A percentile compares a stretch with the other conserved stretches of the same genome.
Evolutionary conservation across 2,888 invertebrate species (phyloP).

Genomic region (Adelphocoris suturalis): DNA sequence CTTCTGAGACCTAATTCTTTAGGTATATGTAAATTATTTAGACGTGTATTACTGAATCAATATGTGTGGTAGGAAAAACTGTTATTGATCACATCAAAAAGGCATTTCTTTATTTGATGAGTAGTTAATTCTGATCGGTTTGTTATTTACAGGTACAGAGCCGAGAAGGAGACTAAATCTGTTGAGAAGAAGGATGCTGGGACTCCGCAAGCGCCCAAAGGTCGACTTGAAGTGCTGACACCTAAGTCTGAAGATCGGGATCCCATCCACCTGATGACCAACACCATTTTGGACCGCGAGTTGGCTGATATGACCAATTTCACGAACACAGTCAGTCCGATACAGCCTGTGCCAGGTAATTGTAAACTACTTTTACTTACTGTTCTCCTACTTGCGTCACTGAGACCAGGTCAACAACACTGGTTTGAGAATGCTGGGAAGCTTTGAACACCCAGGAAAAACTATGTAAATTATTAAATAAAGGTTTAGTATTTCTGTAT

Average conservation of each 20-base stretch:
- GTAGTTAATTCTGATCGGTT: no score
- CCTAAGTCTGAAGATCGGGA: conserved; percentile 69
- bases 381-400: not conserved
- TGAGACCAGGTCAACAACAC: no score
- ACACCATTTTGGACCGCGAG: conserved; percentile 67
- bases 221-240: conserved; percentile 59
- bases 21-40: no score
- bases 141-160: conserved; percentile 66
- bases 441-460: no score
- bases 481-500: no score
- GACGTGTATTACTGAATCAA: no score
- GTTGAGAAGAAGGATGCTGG: conserved; percentile 73
- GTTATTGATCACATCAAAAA: no score
- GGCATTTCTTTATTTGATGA: no score
- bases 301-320: conserved; percentile 72
- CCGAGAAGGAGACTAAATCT: conserved; percentile 74
- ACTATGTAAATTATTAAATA: no score
- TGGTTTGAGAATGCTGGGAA: no score
- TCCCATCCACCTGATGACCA: conserved; percentile 64
- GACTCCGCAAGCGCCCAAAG: conserved; percentile 55
- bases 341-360: conserved; percentile 46
- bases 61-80: no score
- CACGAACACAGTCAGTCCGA: conserved; percentile 53
- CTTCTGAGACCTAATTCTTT: no score
- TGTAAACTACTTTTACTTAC: not conserved